phyloP scores from a whole-genome alignment of 2,888 invertebrate genomes.

The Eupithecia insigniata region DNA sequence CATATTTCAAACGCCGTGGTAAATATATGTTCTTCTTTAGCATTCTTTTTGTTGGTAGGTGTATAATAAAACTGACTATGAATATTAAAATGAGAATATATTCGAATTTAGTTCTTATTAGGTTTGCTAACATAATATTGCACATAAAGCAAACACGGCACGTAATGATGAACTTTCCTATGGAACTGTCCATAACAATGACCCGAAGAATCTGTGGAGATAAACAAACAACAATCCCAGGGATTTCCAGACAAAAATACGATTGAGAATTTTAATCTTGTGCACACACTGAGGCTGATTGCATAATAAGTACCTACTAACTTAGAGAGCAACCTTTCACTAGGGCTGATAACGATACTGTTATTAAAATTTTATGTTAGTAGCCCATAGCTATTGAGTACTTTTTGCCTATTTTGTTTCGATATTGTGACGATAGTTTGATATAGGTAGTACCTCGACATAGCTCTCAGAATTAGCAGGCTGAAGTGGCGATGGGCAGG shows the following conservation, averaged over 20 bases:
- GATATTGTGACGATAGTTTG: no score
- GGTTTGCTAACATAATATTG: not conserved
- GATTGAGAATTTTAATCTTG: not conserved
- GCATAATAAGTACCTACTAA: not conserved
- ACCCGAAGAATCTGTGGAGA: not conserved
- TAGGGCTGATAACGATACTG: not conserved
- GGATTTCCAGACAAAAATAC: not conserved
- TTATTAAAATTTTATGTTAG: not conserved
- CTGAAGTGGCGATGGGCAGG: no score
- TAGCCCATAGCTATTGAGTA: not conserved
- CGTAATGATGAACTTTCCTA: not conserved
- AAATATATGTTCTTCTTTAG: not conserved
- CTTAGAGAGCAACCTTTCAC: not conserved
- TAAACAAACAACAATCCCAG: not conserved
- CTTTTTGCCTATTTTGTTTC: not conserved
- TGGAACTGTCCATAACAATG: not conserved
- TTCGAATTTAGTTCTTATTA: not conserved
- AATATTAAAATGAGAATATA: not conserved
- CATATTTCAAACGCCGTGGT: not conserved
- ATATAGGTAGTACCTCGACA: no score
- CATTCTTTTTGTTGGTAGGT: slow-evolving; percentile 3
- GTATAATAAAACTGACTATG: not conserved
- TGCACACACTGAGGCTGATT: not conserved
- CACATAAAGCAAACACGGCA: not conserved
- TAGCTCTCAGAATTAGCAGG: no score